Base-by-base conservation (phyloP, 1,140 invertebrate genomes). In the Phthorimaea operculella region DNA sequence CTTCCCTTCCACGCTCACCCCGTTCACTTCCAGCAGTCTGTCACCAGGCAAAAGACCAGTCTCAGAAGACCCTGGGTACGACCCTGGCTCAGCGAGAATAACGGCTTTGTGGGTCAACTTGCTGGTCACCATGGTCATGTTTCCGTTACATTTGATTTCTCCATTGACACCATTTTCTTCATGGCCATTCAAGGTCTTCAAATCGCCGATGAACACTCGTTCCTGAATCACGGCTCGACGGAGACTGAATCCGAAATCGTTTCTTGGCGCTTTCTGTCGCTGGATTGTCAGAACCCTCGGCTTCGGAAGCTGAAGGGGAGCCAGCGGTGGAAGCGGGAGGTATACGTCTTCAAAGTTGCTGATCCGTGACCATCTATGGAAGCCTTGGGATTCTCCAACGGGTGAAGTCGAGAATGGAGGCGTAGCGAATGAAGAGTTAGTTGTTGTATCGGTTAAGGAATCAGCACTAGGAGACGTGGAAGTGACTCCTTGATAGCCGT, bases 231-330 rank as follows among this genome's bases (percentile, higher is more conserved):
- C 92, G 3, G 94, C 94, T 63, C 96, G 90, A n/a, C 96, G 89
- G 50, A 98, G 85, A 44, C 94, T 97, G 73, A 98, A 98, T 0
- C 97, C 97, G 79, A 98, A 98, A 80, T 98, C 97, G 61, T 94
- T 96, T 54, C 93, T 87, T 1, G 94, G 92, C 15, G 92, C 90
- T 54, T 94, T 92, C 70, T 95, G 94, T 4, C 96, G 84, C 55
- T 92, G 90, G 21, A 98, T 93, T 0, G 90, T 90, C 33, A 98
- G 75, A 42, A 91, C 88, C 56, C 96, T 86, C 3, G 94, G 90
- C 55, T 91, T 89, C 0, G 94, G 94, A 17, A 96, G 74, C 60
- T 89, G 88, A 33, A 93, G 85, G 7, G 93, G 90, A 52, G 91
- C 87, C 45, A 98, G 89, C 11, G 91, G 87, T 0, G 96, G 96